Evolutionary conservation across 2,888 invertebrate species (phyloP).

Genomic region (Aphodius sticticus): DNA sequence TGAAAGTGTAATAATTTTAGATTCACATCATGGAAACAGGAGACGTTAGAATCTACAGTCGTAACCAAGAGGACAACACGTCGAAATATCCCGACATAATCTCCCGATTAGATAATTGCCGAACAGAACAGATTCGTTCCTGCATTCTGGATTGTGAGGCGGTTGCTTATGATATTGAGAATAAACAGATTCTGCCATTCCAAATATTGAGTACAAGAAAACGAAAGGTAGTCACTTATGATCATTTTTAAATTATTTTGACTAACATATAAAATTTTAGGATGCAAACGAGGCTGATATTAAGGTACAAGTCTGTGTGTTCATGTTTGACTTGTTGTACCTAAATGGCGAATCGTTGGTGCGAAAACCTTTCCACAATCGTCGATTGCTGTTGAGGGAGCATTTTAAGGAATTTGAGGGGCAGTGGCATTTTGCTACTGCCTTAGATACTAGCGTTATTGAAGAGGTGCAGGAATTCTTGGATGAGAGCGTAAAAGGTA

Average conservation of each 20-base stretch:
- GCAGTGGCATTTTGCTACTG: slow-evolving; percentile 88
- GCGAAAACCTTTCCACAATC: slow-evolving; percentile 73
- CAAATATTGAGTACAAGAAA: slow-evolving; percentile 95
- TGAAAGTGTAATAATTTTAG: slow-evolving; percentile 55
- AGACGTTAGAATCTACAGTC: slow-evolving; percentile 83
- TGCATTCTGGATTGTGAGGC: slow-evolving; percentile 97
- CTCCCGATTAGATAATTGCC: slow-evolving; percentile 69
- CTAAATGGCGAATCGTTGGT: slow-evolving; percentile 90
- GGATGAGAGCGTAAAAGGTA: slow-evolving; percentile 91
- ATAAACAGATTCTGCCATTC: slow-evolving; percentile 92
- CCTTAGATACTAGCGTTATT: slow-evolving; percentile 80
- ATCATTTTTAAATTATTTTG: slow-evolving; percentile 21
- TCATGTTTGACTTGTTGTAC: slow-evolving; percentile 94
- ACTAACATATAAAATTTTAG: slow-evolving; percentile 56
- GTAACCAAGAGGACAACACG: slow-evolving; percentile 96
- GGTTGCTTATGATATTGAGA: slow-evolving; percentile 93
- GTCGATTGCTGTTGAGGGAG: slow-evolving; percentile 76
- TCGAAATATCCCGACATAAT: slow-evolving; percentile 96
- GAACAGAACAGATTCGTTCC: slow-evolving; percentile 69
- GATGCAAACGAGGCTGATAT: slow-evolving; percentile 79
- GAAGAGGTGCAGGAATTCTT: slow-evolving; percentile 95
- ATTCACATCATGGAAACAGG: slow-evolving; percentile 78
- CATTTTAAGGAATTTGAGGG: slow-evolving; percentile 78
- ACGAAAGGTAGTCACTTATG: slow-evolving; percentile 75
- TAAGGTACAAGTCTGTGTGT: slow-evolving; percentile 86